A percentile compares a stretch with the other conserved stretches of the same genome.
phyloP scores from a whole-genome alignment of 2,888 invertebrate species.

The Coecobrya sp. region DNA sequence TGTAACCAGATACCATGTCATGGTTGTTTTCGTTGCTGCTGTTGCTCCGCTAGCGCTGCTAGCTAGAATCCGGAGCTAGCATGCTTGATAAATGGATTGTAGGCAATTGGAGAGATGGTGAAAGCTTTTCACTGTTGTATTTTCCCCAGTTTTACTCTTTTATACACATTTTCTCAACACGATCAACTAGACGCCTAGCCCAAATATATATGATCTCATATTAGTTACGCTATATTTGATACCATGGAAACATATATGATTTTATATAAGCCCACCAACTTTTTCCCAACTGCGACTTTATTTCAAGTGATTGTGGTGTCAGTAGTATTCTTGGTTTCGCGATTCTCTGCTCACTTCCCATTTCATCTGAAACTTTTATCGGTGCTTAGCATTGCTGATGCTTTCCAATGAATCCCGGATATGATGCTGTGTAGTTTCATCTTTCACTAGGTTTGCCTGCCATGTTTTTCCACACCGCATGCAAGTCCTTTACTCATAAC shows the following conservation, averaged over 20 bases:
- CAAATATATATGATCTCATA: not conserved
- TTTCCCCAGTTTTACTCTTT: conserved; percentile 23
- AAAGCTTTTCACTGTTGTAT: conserved; percentile 57
- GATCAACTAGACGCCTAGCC: not conserved
- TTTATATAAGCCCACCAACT: conserved; percentile 10
- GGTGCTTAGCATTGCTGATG: conserved; percentile 29
- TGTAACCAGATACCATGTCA: conserved; percentile 18
- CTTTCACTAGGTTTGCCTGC: conserved; percentile 9
- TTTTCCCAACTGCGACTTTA: conserved; percentile 56
- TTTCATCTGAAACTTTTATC: conserved; percentile 51
- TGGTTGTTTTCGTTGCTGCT: conserved; percentile 1
- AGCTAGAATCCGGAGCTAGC: not conserved
- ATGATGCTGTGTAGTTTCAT: conserved; percentile 13
- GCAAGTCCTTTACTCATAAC: not conserved
- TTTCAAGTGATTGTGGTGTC: conserved; percentile 59
- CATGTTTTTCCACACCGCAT: conserved; percentile 18
- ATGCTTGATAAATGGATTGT: conserved; percentile 59
- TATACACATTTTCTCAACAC: not conserved
- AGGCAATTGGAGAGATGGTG: conserved; percentile 55
- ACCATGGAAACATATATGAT: not conserved
- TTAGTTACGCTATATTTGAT: not conserved
- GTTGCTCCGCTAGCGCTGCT: not conserved
- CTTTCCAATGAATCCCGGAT: not conserved
- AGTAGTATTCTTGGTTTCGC: conserved; percentile 48
- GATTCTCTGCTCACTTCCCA: conserved; percentile 37